Percentiles rank a stretch among this genome's conserved stretches.
phyloP scores from a whole-genome alignment of 2,797 vertebrate genomes.

The Acanthis flammea region DNA sequence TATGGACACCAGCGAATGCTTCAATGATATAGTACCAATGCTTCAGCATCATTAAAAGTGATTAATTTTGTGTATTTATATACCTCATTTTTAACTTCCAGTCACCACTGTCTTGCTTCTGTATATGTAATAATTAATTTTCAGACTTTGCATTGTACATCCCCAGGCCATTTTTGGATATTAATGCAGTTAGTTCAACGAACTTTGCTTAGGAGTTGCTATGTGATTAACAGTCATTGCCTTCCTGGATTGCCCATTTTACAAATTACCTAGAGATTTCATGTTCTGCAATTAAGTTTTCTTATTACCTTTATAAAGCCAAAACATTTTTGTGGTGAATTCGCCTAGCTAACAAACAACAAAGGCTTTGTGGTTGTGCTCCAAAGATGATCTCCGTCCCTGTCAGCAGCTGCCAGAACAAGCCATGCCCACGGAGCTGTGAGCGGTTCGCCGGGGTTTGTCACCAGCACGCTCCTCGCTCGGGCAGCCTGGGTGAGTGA shows the following conservation, averaged over 20 bases:
- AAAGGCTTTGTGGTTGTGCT: background rate
- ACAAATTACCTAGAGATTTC: background rate
- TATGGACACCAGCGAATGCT: fast-evolving
- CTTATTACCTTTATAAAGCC: background rate
- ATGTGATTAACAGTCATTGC: background rate
- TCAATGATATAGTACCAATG: background rate
- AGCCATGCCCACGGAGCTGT: fast-evolving
- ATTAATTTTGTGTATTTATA: background rate
- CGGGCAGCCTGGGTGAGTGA: background rate
- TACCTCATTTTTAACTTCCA: background rate
- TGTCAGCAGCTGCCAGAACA: background rate
- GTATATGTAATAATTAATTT: background rate
- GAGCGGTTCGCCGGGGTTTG: background rate
- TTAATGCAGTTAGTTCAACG: background rate
- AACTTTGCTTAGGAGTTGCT: background rate
- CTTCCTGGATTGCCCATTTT: background rate
- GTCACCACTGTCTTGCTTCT: background rate
- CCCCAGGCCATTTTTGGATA: background rate
- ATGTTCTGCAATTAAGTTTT: background rate
- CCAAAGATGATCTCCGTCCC: background rate
- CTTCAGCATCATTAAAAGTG: background rate
- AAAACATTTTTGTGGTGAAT: background rate
- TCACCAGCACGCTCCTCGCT: background rate
- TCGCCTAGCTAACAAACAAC: background rate
- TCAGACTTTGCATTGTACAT: background rate